Percentiles rank a stretch among this genome's conserved stretches.
Evolutionary conservation across 2,113 vertebrate genomes (phyloP).

Genomic region (Pavo muticus): DNA sequence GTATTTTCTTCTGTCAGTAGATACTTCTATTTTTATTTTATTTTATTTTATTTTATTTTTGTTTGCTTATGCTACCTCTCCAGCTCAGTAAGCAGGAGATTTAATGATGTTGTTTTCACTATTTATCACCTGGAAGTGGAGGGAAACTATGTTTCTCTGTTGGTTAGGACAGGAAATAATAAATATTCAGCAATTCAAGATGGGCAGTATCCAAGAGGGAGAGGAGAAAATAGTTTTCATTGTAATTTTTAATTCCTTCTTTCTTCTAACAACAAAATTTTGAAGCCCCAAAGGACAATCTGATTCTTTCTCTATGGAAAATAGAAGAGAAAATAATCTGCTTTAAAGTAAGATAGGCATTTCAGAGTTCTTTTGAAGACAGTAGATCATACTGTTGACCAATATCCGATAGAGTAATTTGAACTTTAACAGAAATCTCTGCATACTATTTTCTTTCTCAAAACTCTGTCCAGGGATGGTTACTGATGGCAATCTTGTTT

Average conservation of each 20-base stretch:
- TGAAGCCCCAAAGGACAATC: neutral
- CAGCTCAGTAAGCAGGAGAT: neutral
- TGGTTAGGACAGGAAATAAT: fast-evolving
- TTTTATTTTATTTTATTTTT: neutral
- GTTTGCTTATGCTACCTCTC: neutral
- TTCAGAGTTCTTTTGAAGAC: neutral
- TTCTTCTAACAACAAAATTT: neutral
- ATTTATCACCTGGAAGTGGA: neutral
- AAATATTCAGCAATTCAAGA: neutral
- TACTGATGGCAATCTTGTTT: neutral
- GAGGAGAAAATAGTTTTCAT: neutral
- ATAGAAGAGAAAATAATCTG: neutral
- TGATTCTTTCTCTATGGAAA: neutral
- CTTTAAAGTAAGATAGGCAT: neutral
- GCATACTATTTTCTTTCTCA: neutral
- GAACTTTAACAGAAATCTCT: neutral
- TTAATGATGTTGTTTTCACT: neutral
- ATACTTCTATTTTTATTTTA: neutral
- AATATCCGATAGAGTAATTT: neutral
- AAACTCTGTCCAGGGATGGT: neutral
- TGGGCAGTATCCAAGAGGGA: neutral
- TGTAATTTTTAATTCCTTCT: neutral
- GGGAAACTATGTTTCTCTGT: neutral
- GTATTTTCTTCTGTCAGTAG: neutral
- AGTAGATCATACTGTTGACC: neutral